phyloP scores from a whole-genome alignment of 2,888 invertebrate genomes.

The Ophion ventricosus region DNA sequence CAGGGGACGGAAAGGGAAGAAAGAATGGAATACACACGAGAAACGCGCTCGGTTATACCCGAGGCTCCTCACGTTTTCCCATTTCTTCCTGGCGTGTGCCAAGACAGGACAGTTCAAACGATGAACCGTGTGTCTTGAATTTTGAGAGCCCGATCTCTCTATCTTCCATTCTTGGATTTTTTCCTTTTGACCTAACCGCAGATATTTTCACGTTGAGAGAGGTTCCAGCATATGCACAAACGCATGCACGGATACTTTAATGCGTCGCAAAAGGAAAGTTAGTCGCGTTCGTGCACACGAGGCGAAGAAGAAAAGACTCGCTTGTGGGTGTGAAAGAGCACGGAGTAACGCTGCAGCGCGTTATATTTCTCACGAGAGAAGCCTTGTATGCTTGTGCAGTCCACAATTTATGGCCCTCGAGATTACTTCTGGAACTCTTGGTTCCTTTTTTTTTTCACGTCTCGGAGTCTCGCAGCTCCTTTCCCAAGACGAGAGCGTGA shows the following conservation, averaged over 20 bases:
- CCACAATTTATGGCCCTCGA: slow-evolving; percentile 38
- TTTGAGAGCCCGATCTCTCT: slow-evolving; percentile 41
- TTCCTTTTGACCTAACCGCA: slow-evolving; percentile 22
- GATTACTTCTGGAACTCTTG: slow-evolving; percentile 23
- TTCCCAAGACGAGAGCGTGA: no score
- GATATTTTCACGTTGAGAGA: slow-evolving; percentile 29
- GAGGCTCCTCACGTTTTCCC: slow-evolving; percentile 64
- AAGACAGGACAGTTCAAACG: slow-evolving; percentile 64
- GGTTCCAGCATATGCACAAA: slow-evolving; percentile 32
- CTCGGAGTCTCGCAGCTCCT: neutral
- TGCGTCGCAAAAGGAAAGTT: slow-evolving; percentile 47
- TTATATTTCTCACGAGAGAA: slow-evolving; percentile 34
- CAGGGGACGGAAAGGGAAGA: slow-evolving; percentile 5
- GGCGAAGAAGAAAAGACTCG: slow-evolving; percentile 29
- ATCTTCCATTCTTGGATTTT: slow-evolving; percentile 3
- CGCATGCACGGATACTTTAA: slow-evolving; percentile 46
- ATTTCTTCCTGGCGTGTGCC: slow-evolving; percentile 59
- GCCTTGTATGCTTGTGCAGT: slow-evolving; percentile 10
- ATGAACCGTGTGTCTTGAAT: slow-evolving; percentile 63
- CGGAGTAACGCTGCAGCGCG: slow-evolving; percentile 9
- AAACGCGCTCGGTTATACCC: slow-evolving; percentile 48
- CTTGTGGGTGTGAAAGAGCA: slow-evolving; percentile 32
- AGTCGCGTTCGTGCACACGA: slow-evolving; percentile 19
- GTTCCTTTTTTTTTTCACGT: slow-evolving; percentile 1
- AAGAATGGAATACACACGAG: slow-evolving; percentile 21